A percentile compares a stretch with the other conserved stretches of the same genome.
Evolutionary conservation across 2,888 invertebrate genomes (phyloP).

Genomic region (Galerucella pusilla): DNA sequence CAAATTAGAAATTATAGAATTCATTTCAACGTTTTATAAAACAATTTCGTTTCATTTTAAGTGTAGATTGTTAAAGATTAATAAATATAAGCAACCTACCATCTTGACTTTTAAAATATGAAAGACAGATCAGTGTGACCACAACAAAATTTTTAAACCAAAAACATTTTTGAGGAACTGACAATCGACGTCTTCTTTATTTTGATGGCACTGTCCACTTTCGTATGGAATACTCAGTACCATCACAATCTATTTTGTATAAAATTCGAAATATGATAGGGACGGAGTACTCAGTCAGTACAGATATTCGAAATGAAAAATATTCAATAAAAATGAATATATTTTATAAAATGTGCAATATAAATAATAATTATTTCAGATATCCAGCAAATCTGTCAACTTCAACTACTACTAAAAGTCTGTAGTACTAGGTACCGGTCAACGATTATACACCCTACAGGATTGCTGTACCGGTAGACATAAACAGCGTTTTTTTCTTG

Average conservation of each 20-base stretch:
- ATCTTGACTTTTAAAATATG: conserved; percentile 33
- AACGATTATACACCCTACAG: too few species aligned
- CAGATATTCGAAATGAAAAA: too few species aligned
- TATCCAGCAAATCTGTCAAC: too few species aligned
- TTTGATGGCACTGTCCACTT: background rate
- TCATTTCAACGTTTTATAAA: conserved; percentile 1
- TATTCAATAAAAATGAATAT: too few species aligned
- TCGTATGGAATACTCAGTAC: background rate
- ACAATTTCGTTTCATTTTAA: conserved; percentile 10
- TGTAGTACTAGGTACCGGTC: too few species aligned
- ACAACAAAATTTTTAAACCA: conserved; percentile 20
- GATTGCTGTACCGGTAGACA: too few species aligned
- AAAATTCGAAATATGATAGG: too few species aligned
- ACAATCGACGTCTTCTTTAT: background rate
- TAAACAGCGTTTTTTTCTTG: too few species aligned
- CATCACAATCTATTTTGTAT: background rate
- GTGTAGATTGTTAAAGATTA: conserved; percentile 24
- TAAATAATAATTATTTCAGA: too few species aligned
- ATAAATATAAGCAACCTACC: conserved; percentile 33
- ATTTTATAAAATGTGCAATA: too few species aligned
- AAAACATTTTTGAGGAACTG: background rate
- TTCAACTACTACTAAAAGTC: too few species aligned
- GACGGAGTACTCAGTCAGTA: too few species aligned
- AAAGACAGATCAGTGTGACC: conserved; percentile 32
- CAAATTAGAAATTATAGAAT: background rate